phyloP scores from a whole-genome alignment of 1,140 invertebrate species.

The Campoletis sonorensis region DNA sequence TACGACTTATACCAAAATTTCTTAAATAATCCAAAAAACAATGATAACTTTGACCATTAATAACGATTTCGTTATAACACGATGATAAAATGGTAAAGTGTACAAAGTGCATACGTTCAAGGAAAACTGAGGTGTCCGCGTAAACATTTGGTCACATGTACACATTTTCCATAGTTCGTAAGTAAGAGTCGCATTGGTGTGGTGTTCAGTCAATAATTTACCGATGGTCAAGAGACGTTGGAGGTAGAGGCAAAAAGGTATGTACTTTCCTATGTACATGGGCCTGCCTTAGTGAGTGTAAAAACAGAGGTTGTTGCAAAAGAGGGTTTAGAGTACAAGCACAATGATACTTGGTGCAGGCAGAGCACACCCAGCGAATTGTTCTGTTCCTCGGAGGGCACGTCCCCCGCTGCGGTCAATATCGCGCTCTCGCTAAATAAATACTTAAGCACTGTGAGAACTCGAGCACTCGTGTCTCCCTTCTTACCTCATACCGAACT shows the following conservation, averaged over 20 bases:
- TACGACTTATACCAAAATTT: no score
- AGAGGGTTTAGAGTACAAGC: slow-evolving; percentile 18
- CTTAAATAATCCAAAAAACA: no score
- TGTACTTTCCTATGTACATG: neutral
- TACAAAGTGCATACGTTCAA: no score
- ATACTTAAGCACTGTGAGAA: slow-evolving; percentile 73
- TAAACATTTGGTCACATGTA: neutral
- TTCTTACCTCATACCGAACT: neutral
- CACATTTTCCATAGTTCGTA: neutral
- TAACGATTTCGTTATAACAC: no score
- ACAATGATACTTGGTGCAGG: slow-evolving; percentile 37
- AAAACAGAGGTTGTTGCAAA: slow-evolving; percentile 21
- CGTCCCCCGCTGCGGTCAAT: slow-evolving; percentile 72
- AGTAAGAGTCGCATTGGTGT: slow-evolving; percentile 3
- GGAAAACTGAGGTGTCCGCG: no score
- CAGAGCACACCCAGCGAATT: slow-evolving; percentile 58
- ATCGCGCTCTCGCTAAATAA: slow-evolving; percentile 69
- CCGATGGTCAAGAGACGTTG: neutral
- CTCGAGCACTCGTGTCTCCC: slow-evolving; percentile 56
- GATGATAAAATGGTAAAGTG: no score
- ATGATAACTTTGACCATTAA: no score
- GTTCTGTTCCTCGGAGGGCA: slow-evolving; percentile 57
- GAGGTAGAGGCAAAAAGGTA: neutral
- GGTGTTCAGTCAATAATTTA: slow-evolving; percentile 31
- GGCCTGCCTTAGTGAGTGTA: slow-evolving; percentile 8